A percentile compares a stretch with the other conserved stretches of the same genome.
phyloP scores from a whole-genome alignment of 2,888 invertebrate species.

The Drosophila mercatorum region DNA sequence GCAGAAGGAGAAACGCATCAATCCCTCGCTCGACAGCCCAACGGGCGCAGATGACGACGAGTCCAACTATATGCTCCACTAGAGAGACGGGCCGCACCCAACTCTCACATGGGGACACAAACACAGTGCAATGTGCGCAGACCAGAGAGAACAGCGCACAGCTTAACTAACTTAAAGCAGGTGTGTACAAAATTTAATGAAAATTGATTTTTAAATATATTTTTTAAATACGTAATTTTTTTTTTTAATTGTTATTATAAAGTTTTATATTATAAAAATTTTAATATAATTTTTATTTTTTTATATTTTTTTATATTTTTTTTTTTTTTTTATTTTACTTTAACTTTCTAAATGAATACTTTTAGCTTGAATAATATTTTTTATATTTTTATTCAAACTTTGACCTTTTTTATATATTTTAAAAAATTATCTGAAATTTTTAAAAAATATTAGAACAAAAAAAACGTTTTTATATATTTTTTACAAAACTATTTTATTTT shows the following conservation, averaged over 20 bases:
- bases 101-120: constrained; percentile 39
- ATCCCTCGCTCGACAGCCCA: constrained; percentile 92
- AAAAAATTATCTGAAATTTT: too few species aligned
- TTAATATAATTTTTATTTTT: neutral
- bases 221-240: too few species aligned
- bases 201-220: too few species aligned
- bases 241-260: too few species aligned
- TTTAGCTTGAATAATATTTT: too few species aligned
- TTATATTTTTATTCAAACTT: too few species aligned
- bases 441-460: too few species aligned
- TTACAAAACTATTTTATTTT: neutral
- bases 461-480: neutral
- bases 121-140: constrained; percentile 69
- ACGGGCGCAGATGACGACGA: constrained; percentile 86
- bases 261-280: too few species aligned
- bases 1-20: constrained; percentile 98
- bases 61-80: constrained; percentile 83
- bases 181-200: constrained; percentile 31
- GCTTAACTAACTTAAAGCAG: constrained; percentile 50
- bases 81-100: constrained; percentile 16
- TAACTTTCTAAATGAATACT: too few species aligned
- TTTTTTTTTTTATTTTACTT: too few species aligned
- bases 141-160: constrained; percentile 29
- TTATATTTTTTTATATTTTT: too few species aligned
- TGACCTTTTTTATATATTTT: too few species aligned